Base-by-base conservation (phyloP, 2,888 invertebrate species). In the Frankliniella fusca region DNA sequence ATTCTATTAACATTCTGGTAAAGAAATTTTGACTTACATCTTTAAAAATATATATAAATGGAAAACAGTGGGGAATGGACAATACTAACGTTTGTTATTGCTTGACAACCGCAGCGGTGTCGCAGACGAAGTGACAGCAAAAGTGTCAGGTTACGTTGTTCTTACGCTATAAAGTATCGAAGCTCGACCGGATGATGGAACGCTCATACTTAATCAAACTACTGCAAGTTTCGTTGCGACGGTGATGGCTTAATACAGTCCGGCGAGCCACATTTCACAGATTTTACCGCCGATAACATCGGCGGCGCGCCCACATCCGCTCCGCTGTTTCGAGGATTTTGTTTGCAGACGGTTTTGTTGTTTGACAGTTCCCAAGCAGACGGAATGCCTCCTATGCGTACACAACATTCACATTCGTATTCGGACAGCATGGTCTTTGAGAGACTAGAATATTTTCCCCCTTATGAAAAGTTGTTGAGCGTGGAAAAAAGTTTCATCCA, bases 361-460 rank as follows among this genome's bases (percentile, higher is more conserved):
- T 76, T 54, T 76, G 70, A 76, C 70, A 76, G 70, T 76, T 76
- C 70, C 23, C n/a, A 23, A 76, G 70, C 70, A 76, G 70, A 76
- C 70, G 70, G 23, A 70, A n/a, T 70, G 70, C 23, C 5, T 5
- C 0, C 10, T 11, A n/a, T 9, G 65, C n/a, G 65, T 65, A n/a
- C 70, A 38, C 38, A 38, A 70, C 70, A 70, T 70, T 70, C 70
- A 23, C 8, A 10, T 70, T 20, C n/a, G n/a, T 70, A 10, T 23
- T 20, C 70, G 70, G n/a, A 7, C 9, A 23, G 70, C 70, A 11
- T n/a, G n/a, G n/a, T n/a, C n/a, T n/a, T n/a, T n/a, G 38, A 38
- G 38, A 38, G 38, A 38, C 38, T 38, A 38, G 38, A 38, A 38
- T 5, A 38, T 38, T 38, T 38, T 38, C 38, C 2, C 5, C 5